Evolutionary conservation across 2,113 vertebrate genomes (phyloP).

Genomic region (Galbula dea): DNA sequence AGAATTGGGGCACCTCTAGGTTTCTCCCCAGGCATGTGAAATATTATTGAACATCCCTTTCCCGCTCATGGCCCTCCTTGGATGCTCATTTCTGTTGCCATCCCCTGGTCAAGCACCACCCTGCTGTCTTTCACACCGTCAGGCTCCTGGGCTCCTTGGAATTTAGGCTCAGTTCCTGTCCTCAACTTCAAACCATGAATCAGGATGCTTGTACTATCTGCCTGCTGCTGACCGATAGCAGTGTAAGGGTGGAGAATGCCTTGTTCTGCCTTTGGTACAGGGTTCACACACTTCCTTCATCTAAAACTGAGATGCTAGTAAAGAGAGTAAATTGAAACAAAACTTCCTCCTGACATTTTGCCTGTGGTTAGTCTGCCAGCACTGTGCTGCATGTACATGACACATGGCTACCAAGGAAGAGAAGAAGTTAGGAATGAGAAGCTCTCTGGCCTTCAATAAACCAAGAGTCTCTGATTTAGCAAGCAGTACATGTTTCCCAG

Average conservation of each 20-base stretch:
- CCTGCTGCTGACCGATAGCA: fast-evolving
- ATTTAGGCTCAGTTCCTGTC: background rate
- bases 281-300: background rate
- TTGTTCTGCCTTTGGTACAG: background rate
- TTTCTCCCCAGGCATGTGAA: background rate
- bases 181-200: background rate
- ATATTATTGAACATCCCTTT: background rate
- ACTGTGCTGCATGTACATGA: fast-evolving
- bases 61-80: background rate
- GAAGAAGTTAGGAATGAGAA: background rate
- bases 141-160: background rate
- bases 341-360: background rate
- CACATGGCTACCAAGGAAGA: background rate
- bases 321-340: background rate
- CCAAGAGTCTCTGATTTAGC: background rate
- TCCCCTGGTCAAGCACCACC: background rate
- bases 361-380: background rate
- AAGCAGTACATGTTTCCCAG: background rate
- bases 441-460: background rate
- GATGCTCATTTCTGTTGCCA: background rate
- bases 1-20: background rate
- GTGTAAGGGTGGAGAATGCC: background rate
- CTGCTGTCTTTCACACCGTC: background rate
- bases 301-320: background rate
- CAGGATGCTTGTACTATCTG: fast-evolving